Percentiles rank a stretch among this genome's conserved stretches.
Evolutionary conservation across 2,113 vertebrate species (phyloP).

Genomic region (Orcinus orca): DNA sequence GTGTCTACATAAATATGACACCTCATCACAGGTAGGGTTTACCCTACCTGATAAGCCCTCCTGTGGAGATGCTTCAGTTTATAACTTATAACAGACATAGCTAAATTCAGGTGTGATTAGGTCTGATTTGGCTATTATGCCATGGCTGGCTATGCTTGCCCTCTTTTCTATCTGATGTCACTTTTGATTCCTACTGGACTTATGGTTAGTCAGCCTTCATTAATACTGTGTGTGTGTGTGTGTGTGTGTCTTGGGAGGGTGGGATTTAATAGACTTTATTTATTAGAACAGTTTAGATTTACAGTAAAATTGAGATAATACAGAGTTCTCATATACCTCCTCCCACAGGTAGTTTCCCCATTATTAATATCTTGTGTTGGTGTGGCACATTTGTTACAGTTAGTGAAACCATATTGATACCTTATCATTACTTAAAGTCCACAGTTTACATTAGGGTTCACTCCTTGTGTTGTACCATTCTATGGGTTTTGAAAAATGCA

Average conservation of each 20-base stretch:
- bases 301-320: background rate
- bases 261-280: background rate
- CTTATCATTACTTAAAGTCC: background rate
- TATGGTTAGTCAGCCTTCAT: background rate
- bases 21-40: background rate
- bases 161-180: background rate
- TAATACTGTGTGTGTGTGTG: background rate
- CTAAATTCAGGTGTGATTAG: background rate
- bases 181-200: background rate
- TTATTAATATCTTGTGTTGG: background rate
- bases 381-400: background rate
- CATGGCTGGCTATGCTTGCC: background rate
- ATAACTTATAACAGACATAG: background rate
- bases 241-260: too few relatives aligned
- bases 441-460: background rate
- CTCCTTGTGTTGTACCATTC: background rate
- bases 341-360: background rate
- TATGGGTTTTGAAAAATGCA: background rate
- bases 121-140: background rate
- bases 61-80: background rate
- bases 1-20: background rate
- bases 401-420: background rate
- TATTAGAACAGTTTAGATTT: constrained; percentile 3
- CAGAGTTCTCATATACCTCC: background rate
- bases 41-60: background rate